A percentile compares a stretch with the other conserved stretches of the same genome.
Conservation (phyloP, 2,797 vertebrate species). For the Bradypodion ventrale region DNA sequence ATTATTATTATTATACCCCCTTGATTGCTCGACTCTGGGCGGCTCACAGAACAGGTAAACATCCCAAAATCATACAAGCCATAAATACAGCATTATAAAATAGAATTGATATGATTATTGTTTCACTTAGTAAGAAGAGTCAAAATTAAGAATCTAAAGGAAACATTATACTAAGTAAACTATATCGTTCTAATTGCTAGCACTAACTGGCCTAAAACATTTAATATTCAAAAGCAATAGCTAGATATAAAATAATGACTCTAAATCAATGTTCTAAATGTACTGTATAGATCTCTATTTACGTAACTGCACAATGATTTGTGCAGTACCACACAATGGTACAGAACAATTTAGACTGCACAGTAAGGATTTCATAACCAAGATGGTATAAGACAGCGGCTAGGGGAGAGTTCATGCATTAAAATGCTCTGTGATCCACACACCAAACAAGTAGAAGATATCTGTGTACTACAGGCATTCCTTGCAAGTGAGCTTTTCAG, state of each 20-base stretch:
- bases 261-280: background rate
- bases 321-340: background rate
- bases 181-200: background rate
- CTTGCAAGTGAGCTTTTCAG: background rate
- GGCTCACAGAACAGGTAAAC: no score
- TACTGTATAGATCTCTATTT: background rate
- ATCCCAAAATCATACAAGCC: no score
- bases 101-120: background rate
- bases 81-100: no score
- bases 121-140: background rate
- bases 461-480: no score
- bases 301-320: background rate
- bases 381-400: background rate
- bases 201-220: background rate
- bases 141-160: background rate
- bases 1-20: no score
- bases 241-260: background rate
- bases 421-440: background rate
- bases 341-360: background rate
- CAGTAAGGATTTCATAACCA: background rate
- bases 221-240: background rate
- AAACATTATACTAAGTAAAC: background rate
- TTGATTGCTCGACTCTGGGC: no score
- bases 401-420: background rate
- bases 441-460: background rate